Conservation (phyloP, 2,113 vertebrate genomes). For the Girardinichthys multiradiatus region DNA sequence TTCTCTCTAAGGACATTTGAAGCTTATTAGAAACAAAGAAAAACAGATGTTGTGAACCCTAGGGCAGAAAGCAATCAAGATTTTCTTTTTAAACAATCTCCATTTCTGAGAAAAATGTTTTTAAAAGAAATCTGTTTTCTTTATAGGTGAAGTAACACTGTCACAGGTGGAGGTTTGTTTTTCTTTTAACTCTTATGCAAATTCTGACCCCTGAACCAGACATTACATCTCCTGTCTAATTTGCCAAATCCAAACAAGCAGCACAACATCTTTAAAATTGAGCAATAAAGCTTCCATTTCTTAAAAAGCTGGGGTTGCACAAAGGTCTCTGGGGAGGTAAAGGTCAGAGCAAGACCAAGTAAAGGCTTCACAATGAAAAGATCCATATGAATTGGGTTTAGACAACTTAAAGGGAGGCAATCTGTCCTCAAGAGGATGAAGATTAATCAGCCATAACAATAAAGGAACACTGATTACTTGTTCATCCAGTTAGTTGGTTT, state of each 20-base stretch:
- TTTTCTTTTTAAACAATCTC: too few relatives aligned
- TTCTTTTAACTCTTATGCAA: slow-evolving; percentile 9
- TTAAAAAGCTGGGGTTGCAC: background rate
- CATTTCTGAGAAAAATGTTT: too few relatives aligned
- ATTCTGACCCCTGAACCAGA: slow-evolving; percentile 14
- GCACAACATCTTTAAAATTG: background rate
- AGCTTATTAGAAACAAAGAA: too few relatives aligned
- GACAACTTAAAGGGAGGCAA: slow-evolving; percentile 19
- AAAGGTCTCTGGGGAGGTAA: slow-evolving; percentile 3
- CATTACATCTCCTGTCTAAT: slow-evolving; percentile 8
- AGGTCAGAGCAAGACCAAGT: slow-evolving; percentile 23
- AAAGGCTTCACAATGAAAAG: slow-evolving; percentile 12
- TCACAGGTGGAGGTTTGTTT: too few relatives aligned
- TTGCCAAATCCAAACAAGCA: slow-evolving; percentile 17
- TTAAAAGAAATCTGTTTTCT: too few relatives aligned
- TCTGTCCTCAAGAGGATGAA: background rate
- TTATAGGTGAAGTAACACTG: too few relatives aligned
- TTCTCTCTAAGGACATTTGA: too few relatives aligned
- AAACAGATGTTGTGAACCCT: too few relatives aligned
- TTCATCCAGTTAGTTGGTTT: background rate
- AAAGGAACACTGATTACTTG: background rate
- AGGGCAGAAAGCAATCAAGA: too few relatives aligned
- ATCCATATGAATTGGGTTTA: slow-evolving; percentile 16
- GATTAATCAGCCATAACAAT: slow-evolving; percentile 27
- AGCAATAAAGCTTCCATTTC: slow-evolving; percentile 6